Base-by-base conservation (phyloP, 2,113 vertebrate species). In the Nothocercus julius region DNA sequence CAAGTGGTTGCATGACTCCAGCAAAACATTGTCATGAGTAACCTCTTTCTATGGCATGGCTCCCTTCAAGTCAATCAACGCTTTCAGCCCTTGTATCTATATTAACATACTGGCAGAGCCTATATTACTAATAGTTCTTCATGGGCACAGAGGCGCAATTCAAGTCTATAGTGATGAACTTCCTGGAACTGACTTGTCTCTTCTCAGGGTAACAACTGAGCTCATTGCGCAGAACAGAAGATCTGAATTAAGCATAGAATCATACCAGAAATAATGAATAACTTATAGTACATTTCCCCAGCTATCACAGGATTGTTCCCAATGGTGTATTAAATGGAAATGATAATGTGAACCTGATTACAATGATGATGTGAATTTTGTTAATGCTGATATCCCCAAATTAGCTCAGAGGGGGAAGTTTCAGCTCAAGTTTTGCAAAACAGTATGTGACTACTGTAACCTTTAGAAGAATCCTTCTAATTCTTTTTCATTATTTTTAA, bases 331-430 rank as follows among this genome's bases (percentile, higher is more conserved):
- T 96, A 93, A 97, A 92, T 88, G 76, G 85, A 93, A 95, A 91
- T 70, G 67, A 93, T 96, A 95, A 95, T 84, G 86, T 92, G 79
- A 89, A 72, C 38, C 73, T 95, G 95, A 97, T 90, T 97, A 90
- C 82, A 92, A 59, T 0, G 49, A 77, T 92, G 92, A 96, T 19
- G 73, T 91, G 96, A 86, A 88, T 85, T 90, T 95, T 94, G 81
- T 91, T 94, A 94, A 95, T 93, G 90, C 79, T 96, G 93, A 92
- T 53, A 85, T 78, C 81, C 83, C 68, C 45, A 74, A 91, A 78
- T 95, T 94, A 95, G 78, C 83, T 93, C 44, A 4, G 89, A 68
- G 74, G 67, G 82, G n/a, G 63, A 75, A 90, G 51, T 73, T 95
- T 85, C 89, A 77, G 63, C 85, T 75, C 4, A 30, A 87, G 89